Evolutionary conservation across 1,140 invertebrate species (phyloP).

Genomic region (Theocolax elegans): DNA sequence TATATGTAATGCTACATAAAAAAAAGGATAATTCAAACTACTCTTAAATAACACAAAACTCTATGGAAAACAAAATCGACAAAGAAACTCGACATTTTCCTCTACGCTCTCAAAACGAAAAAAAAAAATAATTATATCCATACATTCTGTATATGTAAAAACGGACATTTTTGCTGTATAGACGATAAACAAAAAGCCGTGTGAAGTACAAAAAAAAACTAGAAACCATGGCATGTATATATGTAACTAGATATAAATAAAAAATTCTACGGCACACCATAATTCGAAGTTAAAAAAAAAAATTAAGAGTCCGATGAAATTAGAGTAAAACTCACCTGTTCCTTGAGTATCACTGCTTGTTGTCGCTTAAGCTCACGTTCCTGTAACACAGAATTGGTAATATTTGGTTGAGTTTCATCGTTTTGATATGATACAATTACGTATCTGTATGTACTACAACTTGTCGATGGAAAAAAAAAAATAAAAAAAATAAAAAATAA

Average conservation of each 20-base stretch:
- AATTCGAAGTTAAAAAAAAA: constrained; percentile 19
- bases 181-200: constrained; percentile 22
- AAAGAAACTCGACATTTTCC: constrained; percentile 37
- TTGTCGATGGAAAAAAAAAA: background rate
- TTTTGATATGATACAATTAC: no score
- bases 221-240: constrained; percentile 45
- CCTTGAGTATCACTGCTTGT: constrained; percentile 86
- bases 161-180: no score
- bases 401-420: no score
- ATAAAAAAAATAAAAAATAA: background rate
- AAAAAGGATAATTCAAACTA: no score
- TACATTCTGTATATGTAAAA: no score
- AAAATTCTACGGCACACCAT: constrained; percentile 50
- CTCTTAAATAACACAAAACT: no score
- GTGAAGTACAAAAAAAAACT: constrained; percentile 45
- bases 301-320: constrained; percentile 27
- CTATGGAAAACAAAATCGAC: constrained; percentile 14
- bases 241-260: no score
- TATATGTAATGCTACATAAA: no score
- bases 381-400: no score
- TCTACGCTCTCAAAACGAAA: constrained; percentile 37
- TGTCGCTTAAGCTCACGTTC: constrained; percentile 89
- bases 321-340: constrained; percentile 77
- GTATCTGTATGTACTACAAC: no score
- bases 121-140: no score